A percentile compares a stretch with the other conserved stretches of the same genome.
These are phyloP conservation scores for Pocota personata DNA, from an alignment of 2,888 invertebrate species.

Conservation along the genomic window DNA sequence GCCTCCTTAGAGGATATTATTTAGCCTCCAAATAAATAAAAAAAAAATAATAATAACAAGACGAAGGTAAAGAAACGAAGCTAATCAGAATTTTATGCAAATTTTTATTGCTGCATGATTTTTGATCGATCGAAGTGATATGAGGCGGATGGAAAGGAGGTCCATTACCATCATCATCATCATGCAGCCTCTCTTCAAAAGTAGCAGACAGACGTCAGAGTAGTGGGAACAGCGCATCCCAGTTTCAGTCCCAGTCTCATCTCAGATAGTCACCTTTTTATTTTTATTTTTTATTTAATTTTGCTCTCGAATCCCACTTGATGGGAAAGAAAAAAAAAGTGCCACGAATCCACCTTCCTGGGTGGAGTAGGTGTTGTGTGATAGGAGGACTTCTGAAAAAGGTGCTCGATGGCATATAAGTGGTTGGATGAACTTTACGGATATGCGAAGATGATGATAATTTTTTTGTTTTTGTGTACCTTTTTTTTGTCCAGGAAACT, in stretches of 20 bases:
- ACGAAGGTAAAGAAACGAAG: slow-evolving; percentile 1
- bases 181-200: slow-evolving; percentile 42
- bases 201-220: slow-evolving; percentile 10
- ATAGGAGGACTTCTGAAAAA: slow-evolving; percentile 61
- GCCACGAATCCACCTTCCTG: slow-evolving; percentile 60
- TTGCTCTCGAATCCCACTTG: slow-evolving; percentile 47
- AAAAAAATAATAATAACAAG: neutral
- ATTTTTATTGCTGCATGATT: slow-evolving; percentile 74
- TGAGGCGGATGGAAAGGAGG: slow-evolving; percentile 52
- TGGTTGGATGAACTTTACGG: slow-evolving; percentile 41
- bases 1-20: slow-evolving; percentile 63
- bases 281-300: slow-evolving; percentile 22
- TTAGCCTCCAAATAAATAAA: neutral
- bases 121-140: slow-evolving; percentile 71
- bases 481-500: neutral
- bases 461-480: slow-evolving; percentile 10
- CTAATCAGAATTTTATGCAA: slow-evolving; percentile 70
- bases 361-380: slow-evolving; percentile 63
- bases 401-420: slow-evolving; percentile 56
- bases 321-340: slow-evolving; percentile 15
- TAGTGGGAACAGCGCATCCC: neutral
- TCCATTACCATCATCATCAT: slow-evolving; percentile 64
- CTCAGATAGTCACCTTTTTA: slow-evolving; percentile 16
- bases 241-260: slow-evolving; percentile 12
- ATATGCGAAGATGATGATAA: slow-evolving; percentile 41